Percentiles rank a stretch among this genome's conserved stretches.
Conservation (phyloP, 1,140 invertebrate genomes). For the Lepidurus apus region DNA sequence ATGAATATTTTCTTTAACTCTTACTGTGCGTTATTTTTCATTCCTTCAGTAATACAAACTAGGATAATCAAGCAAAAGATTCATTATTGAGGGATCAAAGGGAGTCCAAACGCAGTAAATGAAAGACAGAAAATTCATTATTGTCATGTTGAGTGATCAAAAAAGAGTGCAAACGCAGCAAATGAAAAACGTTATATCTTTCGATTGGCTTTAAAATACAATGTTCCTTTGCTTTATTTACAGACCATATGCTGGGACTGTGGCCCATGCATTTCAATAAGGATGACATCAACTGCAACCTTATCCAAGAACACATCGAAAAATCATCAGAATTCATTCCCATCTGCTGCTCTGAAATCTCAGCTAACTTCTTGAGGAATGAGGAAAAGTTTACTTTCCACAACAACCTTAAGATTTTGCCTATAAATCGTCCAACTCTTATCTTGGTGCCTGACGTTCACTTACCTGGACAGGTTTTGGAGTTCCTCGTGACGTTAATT, state of each 20-base stretch:
- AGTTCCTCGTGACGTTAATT: slow-evolving; percentile 24
- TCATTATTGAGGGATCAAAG: not conserved
- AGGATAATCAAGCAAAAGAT: not conserved
- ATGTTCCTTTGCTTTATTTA: not conserved
- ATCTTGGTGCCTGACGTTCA: too few species aligned
- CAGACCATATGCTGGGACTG: not conserved
- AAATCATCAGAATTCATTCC: not conserved
- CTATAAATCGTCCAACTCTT: not conserved
- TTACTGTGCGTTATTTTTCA: not conserved
- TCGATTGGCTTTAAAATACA: not conserved
- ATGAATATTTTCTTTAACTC: not conserved
- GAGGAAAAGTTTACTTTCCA: slow-evolving; percentile 6
- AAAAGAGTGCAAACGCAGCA: not conserved
- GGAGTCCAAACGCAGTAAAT: not conserved
- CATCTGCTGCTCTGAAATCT: not conserved
- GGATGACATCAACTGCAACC: not conserved
- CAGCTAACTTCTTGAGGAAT: not conserved
- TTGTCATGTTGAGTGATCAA: not conserved
- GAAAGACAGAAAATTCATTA: not conserved
- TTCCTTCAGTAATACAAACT: not conserved
- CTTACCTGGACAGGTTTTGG: not conserved
- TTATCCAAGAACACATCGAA: not conserved
- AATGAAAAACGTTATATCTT: not conserved
- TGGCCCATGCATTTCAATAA: not conserved
- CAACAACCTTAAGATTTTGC: not conserved